Conservation (phyloP, 2,888 invertebrate genomes). For the Lycia hirtaria region DNA sequence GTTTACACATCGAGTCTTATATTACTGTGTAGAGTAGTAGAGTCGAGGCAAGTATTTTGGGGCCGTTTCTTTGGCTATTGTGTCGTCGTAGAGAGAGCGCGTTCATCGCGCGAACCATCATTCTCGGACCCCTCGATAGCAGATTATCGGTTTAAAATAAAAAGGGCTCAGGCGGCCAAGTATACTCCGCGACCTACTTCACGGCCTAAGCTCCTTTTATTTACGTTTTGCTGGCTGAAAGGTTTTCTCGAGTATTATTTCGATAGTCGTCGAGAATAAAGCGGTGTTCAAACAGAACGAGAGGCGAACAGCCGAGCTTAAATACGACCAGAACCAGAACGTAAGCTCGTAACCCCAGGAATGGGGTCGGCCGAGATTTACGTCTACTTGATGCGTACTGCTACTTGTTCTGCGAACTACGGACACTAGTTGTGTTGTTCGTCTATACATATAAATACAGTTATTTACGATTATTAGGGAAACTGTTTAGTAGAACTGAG, state of each 20-base stretch:
- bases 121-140: background rate
- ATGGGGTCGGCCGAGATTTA: constrained; percentile 40
- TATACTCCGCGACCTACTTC: background rate
- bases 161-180: constrained; percentile 5
- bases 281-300: constrained; percentile 2
- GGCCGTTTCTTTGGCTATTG: too few species aligned
- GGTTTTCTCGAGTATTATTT: constrained; percentile 8
- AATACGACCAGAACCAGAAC: too few species aligned
- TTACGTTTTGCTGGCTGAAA: constrained; percentile 1
- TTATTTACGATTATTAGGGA: background rate
- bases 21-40: background rate
- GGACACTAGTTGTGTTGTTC: background rate
- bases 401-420: constrained; percentile 24
- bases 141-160: constrained; percentile 14
- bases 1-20: background rate
- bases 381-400: constrained; percentile 35
- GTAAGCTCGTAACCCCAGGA: constrained; percentile 31
- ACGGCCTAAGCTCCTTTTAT: constrained; percentile 8
- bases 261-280: background rate
- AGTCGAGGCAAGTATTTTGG: background rate
- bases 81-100: too few species aligned
- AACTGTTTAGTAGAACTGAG: too few species aligned
- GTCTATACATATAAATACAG: background rate
- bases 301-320: too few species aligned
- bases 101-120: background rate